phyloP scores from a whole-genome alignment of 2,113 vertebrate species.

The Hemichromis elongatus region DNA sequence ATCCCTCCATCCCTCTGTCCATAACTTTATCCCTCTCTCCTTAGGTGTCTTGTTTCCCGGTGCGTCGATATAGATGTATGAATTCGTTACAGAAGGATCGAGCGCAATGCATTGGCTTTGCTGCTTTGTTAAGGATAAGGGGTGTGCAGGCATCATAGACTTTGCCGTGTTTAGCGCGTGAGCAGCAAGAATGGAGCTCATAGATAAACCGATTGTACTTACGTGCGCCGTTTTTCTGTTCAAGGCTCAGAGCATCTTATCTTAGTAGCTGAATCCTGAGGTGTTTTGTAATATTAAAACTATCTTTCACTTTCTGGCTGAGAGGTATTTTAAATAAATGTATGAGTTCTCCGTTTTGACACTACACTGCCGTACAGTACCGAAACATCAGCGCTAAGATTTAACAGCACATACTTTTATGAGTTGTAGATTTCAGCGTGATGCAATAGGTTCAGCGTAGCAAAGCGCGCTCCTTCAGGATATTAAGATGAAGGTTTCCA shows the following conservation, averaged over 20 bases:
- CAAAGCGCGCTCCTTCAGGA: conserved; percentile 25
- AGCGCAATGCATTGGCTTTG: conserved; percentile 67
- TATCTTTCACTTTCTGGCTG: conserved; percentile 58
- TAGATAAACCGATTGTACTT: conserved; percentile 53
- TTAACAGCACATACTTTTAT: conserved; percentile 25
- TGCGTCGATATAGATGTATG: conserved; percentile 69
- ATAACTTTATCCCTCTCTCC: conserved; percentile 42
- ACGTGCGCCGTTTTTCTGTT: conserved; percentile 25
- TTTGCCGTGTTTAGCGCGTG: conserved; percentile 48
- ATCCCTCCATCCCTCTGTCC: conserved; percentile 37
- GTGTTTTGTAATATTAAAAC: conserved; percentile 67
- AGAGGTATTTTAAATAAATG: conserved; percentile 63
- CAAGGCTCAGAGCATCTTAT: conserved; percentile 45
- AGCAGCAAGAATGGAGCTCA: conserved; percentile 41
- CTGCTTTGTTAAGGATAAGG: conserved; percentile 65
- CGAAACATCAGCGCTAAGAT: conserved; percentile 38
- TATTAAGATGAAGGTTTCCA: conserved; percentile 31
- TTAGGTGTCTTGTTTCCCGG: conserved; percentile 52
- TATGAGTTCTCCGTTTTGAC: conserved; percentile 25
- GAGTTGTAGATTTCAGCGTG: conserved; percentile 36
- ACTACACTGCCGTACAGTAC: not conserved
- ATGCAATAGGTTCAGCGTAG: conserved; percentile 27
- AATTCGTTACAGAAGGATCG: conserved; percentile 65
- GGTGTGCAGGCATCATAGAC: conserved; percentile 51
- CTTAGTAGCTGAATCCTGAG: conserved; percentile 40